A percentile compares a stretch with the other conserved stretches of the same genome.
Evolutionary conservation across 2,888 invertebrate species (phyloP).

Genomic region (Limnephilus rhombicus): DNA sequence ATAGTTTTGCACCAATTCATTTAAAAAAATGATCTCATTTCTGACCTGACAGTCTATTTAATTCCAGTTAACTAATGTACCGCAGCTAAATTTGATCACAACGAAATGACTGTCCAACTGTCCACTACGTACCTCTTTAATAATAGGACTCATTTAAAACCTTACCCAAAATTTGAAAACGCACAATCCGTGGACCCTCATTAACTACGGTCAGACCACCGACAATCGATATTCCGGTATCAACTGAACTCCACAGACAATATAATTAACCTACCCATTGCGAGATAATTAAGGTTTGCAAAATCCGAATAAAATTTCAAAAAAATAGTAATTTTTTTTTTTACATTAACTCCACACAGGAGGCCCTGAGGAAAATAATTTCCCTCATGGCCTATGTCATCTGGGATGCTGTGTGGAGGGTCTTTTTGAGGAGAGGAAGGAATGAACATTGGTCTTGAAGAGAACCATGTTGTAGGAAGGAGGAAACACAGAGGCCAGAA

Average conservation of each 20-base stretch:
- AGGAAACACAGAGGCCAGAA: no score
- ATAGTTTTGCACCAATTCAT: background rate
- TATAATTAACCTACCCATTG: background rate
- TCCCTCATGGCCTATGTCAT: no score
- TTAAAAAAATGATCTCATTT: background rate
- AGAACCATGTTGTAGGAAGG: no score
- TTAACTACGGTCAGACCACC: background rate
- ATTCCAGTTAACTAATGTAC: background rate
- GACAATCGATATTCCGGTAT: background rate
- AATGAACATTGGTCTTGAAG: no score
- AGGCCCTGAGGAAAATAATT: no score
- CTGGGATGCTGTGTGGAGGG: no score
- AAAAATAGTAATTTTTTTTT: no score
- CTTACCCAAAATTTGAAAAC: background rate
- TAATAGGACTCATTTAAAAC: background rate
- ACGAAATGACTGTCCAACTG: background rate
- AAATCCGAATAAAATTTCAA: background rate
- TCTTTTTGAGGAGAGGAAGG: no score
- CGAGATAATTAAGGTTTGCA: background rate
- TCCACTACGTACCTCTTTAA: background rate
- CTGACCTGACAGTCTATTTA: background rate
- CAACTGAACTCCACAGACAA: background rate
- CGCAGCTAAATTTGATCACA: background rate
- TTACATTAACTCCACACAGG: no score
- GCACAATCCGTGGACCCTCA: background rate